These are phyloP conservation scores for Drosophila mettleri DNA, from an alignment of 2,888 invertebrate genomes.

Conservation along the genomic window DNA sequence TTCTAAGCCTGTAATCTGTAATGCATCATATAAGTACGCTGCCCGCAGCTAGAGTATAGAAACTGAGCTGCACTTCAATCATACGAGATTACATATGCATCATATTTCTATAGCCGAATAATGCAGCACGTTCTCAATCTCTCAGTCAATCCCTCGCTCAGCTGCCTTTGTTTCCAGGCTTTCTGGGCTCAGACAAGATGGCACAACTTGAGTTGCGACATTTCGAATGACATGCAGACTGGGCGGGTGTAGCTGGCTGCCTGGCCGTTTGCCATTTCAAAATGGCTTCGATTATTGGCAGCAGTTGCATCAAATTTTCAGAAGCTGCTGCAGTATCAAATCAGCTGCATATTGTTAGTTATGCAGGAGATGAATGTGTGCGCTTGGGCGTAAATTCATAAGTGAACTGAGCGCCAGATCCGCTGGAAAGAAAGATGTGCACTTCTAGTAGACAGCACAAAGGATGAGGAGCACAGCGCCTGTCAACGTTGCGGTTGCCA, in stretches of 20 bases:
- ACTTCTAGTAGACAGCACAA: conserved; percentile 9
- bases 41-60: conserved; percentile 2
- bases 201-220: background rate
- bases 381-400: conserved; percentile 68
- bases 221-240: background rate
- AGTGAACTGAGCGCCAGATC: conserved; percentile 53
- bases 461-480: conserved; percentile 11
- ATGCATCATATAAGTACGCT: background rate
- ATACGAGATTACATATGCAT: conserved; percentile 46
- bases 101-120: conserved; percentile 39
- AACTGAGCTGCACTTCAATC: conserved; percentile 48
- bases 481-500: conserved; percentile 45
- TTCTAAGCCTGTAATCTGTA: background rate
- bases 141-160: background rate
- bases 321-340: conserved; percentile 8
- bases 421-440: conserved; percentile 23
- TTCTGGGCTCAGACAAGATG: conserved; percentile 1
- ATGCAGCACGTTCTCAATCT: conserved; percentile 19
- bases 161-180: background rate
- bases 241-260: conserved; percentile 9
- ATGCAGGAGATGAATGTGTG: conserved; percentile 34
- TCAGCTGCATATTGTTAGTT: conserved; percentile 38
- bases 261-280: conserved; percentile 19
- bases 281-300: conserved; percentile 43
- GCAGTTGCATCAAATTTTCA: conserved; percentile 29